Evolutionary conservation across 2,888 invertebrate species (phyloP), one percentile per base, ranked within the genome.

Genomic region (Metellina segmentata): DNA sequence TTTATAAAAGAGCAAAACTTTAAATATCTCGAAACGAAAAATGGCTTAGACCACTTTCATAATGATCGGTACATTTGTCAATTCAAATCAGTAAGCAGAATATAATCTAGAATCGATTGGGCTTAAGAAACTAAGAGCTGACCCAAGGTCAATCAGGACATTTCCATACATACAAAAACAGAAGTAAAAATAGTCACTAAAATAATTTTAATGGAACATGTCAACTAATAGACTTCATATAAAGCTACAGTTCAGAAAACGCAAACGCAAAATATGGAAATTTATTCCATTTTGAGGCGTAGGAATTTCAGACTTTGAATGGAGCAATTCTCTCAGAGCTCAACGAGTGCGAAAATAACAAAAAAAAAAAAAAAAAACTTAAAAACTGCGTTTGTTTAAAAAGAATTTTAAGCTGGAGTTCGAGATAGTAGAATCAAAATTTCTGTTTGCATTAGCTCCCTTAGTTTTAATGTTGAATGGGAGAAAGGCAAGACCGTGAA

Each of bases 261-360:
- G 6, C 34, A 53, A 19, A n/a, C n/a, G 34, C 77, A 85, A 85
- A 77, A 85, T 77, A 85, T 77, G 85, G 69, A 85, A 85, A 85
- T 77, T 85, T 85, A 85, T 85, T 85, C 85, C 85, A 85, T 77
- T 85, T 69, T 85, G 69, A 77, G 69, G 69, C 61, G 81, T 81
- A 81, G 81, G 20, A 81, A 81, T 81, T 81, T 20, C 81, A 8
- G 34, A 81, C 20, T 81, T 20, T 81, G 81, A 81, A 81, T 81
- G 20, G 81, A 81, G 81, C 81, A 81, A 81, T 81, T 53, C n/a
- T n/a, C n/a, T n/a, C 61, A 61, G 81, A 74, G 34, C 48, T 20
- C 6, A 34, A 20, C 13, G 48, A 74, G 48, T 34, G 48, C 34
- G 34, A 34, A 34, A 34, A 34, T 34, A 34, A 34, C 4, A 34